phyloP scores from a whole-genome alignment of 2,113 vertebrate species.

The Dissostichus mawsoni region DNA sequence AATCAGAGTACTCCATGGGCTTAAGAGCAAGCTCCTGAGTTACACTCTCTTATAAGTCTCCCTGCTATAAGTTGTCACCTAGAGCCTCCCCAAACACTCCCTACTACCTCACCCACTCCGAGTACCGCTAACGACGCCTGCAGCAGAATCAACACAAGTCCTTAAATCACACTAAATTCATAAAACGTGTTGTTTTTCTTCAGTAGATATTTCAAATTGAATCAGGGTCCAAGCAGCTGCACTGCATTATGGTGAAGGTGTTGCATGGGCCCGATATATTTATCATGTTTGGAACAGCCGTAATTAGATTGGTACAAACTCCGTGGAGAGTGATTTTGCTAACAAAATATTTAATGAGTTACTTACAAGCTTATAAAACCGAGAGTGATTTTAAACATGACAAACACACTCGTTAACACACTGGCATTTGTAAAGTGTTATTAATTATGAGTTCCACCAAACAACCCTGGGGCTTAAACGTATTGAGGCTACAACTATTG shows the following conservation, averaged over 20 bases:
- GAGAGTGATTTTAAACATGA: conserved; percentile 4
- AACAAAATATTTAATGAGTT: conserved; percentile 23
- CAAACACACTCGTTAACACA: neutral
- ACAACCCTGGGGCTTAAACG: neutral
- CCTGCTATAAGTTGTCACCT: conserved; percentile 65
- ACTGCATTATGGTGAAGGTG: conserved; percentile 31
- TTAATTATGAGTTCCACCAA: neutral
- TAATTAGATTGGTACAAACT: conserved; percentile 17
- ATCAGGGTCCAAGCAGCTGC: conserved; percentile 11
- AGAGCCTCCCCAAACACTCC: conserved; percentile 52
- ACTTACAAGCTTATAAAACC: neutral
- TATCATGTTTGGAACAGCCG: conserved; percentile 18
- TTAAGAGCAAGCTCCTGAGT: conserved; percentile 77
- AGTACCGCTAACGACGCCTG: conserved; percentile 23
- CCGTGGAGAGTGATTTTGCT: neutral
- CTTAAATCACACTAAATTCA: conserved; percentile 35
- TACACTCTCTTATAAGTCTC: conserved; percentile 70
- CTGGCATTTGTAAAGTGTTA: neutral
- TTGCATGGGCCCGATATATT: neutral
- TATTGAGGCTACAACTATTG: neutral
- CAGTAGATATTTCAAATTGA: neutral
- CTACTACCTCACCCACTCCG: conserved; percentile 22
- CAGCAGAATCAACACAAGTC: conserved; percentile 27
- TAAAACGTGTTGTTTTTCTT: conserved; percentile 28
- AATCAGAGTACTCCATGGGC: conserved; percentile 78